Conservation (phyloP, 2,888 invertebrate genomes). For the Doris montereyensis region DNA sequence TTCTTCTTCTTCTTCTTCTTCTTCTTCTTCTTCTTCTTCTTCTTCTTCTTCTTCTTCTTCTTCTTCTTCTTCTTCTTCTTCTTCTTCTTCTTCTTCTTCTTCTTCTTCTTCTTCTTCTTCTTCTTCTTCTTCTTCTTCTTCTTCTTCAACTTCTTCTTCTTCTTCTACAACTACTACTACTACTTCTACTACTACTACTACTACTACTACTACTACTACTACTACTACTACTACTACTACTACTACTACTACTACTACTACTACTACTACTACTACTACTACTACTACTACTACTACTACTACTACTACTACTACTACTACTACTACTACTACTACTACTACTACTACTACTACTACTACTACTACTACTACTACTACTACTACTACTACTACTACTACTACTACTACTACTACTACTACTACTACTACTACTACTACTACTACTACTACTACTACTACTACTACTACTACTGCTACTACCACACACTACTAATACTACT, state of each 20-base stretch:
- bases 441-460: slow-evolving; percentile 43
- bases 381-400: slow-evolving; percentile 43
- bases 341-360: slow-evolving; percentile 42
- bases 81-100: slow-evolving; percentile 12
- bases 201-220: slow-evolving; percentile 18
- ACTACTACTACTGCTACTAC: slow-evolving; percentile 39
- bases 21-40: no score
- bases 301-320: slow-evolving; percentile 38
- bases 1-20: not conserved
- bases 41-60: no score
- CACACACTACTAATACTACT: no score
- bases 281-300: slow-evolving; percentile 40
- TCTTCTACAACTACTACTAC: slow-evolving; percentile 5
- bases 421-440: slow-evolving; percentile 43
- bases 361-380: slow-evolving; percentile 42
- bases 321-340: slow-evolving; percentile 44
- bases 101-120: slow-evolving; percentile 12
- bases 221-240: slow-evolving; percentile 39
- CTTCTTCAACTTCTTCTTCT: slow-evolving; percentile 31
- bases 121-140: slow-evolving; percentile 32
- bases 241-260: slow-evolving; percentile 41
- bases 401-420: slow-evolving; percentile 44
- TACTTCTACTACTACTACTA: slow-evolving; percentile 29
- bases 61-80: no score
- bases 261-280: slow-evolving; percentile 38